A percentile compares a stretch with the other conserved stretches of the same genome.
These are phyloP conservation scores for Hypomesus transpacificus DNA, from an alignment of 2,113 vertebrate species.

Conservation along the genomic window DNA sequence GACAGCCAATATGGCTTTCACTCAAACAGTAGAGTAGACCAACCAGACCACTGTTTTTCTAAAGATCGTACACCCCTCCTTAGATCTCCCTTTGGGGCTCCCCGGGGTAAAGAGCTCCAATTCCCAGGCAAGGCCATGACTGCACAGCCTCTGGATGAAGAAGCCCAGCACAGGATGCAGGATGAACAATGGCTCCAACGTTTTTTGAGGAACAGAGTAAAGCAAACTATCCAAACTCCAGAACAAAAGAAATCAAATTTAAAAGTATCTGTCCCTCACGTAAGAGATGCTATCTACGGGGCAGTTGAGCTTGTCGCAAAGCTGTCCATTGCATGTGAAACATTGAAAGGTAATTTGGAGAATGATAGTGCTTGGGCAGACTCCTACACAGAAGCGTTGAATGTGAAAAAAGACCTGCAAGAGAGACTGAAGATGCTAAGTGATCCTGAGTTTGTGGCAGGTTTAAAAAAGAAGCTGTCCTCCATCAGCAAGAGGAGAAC, in stretches of 20 bases:
- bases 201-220: conserved; percentile 42
- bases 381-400: conserved; percentile 38
- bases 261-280: conserved; percentile 7
- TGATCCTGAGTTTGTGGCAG: conserved; percentile 50
- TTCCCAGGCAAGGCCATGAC: background rate
- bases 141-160: conserved; percentile 32
- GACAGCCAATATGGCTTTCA: conserved; percentile 10
- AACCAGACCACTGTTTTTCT: background rate
- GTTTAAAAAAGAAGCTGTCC: conserved; percentile 60
- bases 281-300: conserved; percentile 58
- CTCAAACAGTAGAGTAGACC: background rate
- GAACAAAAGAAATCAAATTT: background rate
- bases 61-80: conserved; percentile 3
- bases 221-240: background rate
- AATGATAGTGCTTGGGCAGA: conserved; percentile 61
- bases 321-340: conserved; percentile 61
- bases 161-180: conserved; percentile 31
- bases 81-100: background rate
- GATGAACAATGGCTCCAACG: conserved; percentile 60
- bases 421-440: conserved; percentile 57
- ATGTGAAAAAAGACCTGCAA: conserved; percentile 52
- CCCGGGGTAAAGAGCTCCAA: background rate
- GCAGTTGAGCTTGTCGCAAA: conserved; percentile 66
- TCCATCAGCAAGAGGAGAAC: conserved; percentile 67
- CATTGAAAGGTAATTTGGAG: conserved; percentile 59